phyloP scores from a whole-genome alignment of 2,888 invertebrate species.

The Polydrusus cervinus region DNA sequence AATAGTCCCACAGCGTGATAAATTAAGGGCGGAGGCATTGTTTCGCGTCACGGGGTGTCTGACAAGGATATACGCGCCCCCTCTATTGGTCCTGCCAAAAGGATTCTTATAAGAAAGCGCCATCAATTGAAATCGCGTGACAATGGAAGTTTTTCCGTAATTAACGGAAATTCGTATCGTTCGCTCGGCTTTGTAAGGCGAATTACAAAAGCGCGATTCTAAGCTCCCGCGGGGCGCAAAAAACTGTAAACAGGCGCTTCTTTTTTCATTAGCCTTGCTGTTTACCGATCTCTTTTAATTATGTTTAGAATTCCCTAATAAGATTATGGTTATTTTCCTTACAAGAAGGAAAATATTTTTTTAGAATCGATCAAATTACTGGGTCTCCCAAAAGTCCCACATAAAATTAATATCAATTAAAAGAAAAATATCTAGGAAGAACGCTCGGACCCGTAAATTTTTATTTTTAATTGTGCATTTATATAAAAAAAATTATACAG shows the following conservation, averaged over 20 bases:
- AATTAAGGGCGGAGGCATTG: slow-evolving; percentile 70
- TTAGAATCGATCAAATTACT: no score
- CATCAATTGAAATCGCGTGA: slow-evolving; percentile 69
- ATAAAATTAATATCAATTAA: no score
- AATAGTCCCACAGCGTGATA: slow-evolving; percentile 70
- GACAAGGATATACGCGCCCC: slow-evolving; percentile 70
- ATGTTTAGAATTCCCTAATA: background rate
- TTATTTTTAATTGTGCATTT: no score
- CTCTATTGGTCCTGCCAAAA: slow-evolving; percentile 63
- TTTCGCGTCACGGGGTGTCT: slow-evolving; percentile 68
- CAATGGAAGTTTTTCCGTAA: slow-evolving; percentile 68
- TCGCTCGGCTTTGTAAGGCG: slow-evolving; percentile 34
- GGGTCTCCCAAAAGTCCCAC: no score
- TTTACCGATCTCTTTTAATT: slow-evolving; percentile 2
- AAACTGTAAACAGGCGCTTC: slow-evolving; percentile 31
- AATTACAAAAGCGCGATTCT: slow-evolving; percentile 37
- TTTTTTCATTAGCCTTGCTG: slow-evolving; percentile 14
- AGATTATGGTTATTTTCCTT: background rate
- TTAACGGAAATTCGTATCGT: slow-evolving; percentile 66
- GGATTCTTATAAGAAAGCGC: slow-evolving; percentile 67
- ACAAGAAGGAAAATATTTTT: background rate
- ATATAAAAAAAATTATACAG: no score
- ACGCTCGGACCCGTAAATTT: no score
- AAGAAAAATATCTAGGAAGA: no score
- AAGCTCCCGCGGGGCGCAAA: slow-evolving; percentile 24